phyloP scores from a whole-genome alignment of 2,113 vertebrate species.

The Toxotes jaculatrix region DNA sequence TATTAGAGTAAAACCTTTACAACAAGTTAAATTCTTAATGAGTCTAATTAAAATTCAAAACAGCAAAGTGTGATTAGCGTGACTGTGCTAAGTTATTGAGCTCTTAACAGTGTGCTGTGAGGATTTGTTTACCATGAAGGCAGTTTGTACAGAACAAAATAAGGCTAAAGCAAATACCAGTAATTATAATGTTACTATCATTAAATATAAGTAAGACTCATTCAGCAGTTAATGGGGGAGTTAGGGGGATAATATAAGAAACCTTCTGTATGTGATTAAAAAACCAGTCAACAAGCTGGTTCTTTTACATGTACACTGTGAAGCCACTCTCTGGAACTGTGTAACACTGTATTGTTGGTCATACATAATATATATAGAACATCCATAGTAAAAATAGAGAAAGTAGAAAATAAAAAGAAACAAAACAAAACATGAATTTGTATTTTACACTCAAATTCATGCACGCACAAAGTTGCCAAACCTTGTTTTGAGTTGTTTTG shows the following conservation, averaged over 20 bases:
- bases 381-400: neutral
- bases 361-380: neutral
- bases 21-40: constrained; percentile 20
- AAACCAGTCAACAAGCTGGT: neutral
- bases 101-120: neutral
- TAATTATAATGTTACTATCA: neutral
- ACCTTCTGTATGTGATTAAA: neutral
- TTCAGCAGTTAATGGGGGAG: neutral
- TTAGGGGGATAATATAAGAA: neutral
- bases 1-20: constrained; percentile 19
- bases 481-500: constrained; percentile 49
- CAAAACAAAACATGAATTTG: neutral
- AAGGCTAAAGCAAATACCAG: neutral
- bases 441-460: neutral
- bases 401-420: neutral
- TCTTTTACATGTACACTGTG: neutral
- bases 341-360: neutral
- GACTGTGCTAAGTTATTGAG: neutral
- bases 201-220: neutral
- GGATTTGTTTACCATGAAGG: constrained; percentile 29
- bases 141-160: neutral
- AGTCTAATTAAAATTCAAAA: constrained; percentile 25
- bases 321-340: neutral
- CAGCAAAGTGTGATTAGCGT: constrained; percentile 19
- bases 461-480: constrained; percentile 10